Conservation (phyloP, 53 echinoderm and acorn worm genomes). For the Actinopyga echinites region DNA sequence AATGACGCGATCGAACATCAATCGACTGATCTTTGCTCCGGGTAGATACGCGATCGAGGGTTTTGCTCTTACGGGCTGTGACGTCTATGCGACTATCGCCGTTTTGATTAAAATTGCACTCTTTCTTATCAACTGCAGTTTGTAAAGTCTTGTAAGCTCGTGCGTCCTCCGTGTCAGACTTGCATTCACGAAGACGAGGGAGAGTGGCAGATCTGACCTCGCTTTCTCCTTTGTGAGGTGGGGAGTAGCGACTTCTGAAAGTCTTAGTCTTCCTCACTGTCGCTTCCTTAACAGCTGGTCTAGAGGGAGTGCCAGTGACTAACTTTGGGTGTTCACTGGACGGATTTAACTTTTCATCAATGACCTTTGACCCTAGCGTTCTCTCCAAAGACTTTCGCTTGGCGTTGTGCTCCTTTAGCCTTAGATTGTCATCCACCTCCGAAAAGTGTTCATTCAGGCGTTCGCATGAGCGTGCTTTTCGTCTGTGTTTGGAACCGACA, state of each 20-base stretch:
- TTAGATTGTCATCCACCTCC: not conserved
- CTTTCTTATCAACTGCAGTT: not conserved
- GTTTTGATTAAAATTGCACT: constrained; percentile 24
- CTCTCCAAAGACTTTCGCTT: constrained; percentile 14
- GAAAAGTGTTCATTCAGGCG: not conserved
- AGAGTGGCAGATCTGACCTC: not conserved
- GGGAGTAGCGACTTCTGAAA: not conserved
- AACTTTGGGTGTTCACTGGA: not conserved
- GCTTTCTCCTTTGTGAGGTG: not conserved
- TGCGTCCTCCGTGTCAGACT: not conserved
- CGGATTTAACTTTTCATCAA: not conserved
- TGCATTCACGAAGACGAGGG: constrained; percentile 1
- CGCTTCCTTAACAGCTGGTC: constrained; percentile 17
- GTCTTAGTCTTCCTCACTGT: constrained; percentile 25
- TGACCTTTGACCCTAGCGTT: not conserved
- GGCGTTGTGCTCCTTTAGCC: not conserved
- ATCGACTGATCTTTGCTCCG: not conserved
- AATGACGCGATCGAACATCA: not conserved
- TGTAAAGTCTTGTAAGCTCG: not conserved
- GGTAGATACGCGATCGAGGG: not conserved
- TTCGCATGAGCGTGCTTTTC: constrained; percentile 32
- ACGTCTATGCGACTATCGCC: not conserved
- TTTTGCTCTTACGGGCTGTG: not conserved
- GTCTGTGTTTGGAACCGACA: not conserved
- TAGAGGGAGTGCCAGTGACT: not conserved